These are phyloP conservation scores for Drosophila punjabiensis DNA, from an alignment of 1,140 invertebrate genomes.

Conservation along the genomic window DNA sequence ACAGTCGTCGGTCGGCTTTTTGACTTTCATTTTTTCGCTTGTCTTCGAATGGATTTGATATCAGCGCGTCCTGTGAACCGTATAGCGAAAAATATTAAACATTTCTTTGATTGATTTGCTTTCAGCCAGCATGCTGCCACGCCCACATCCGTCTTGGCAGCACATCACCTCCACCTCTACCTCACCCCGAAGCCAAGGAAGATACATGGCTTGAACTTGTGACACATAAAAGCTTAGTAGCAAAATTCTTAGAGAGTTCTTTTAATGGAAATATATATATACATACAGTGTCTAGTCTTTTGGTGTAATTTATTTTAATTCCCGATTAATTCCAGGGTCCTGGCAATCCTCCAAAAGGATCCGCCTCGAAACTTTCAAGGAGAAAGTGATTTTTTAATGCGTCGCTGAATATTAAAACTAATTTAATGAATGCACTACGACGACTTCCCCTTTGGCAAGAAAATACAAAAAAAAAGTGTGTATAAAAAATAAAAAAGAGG, in stretches of 20 bases:
- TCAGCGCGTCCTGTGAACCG: constrained; percentile 53
- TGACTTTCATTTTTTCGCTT: constrained; percentile 29
- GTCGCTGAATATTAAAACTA: constrained; percentile 31
- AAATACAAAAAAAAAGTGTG: neutral
- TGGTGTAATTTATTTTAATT: constrained; percentile 23
- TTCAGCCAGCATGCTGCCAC: constrained; percentile 22
- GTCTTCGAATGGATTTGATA: constrained; percentile 29
- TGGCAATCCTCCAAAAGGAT: constrained; percentile 12
- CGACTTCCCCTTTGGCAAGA: constrained; percentile 34
- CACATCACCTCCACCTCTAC: neutral
- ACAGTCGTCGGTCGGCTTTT: constrained; percentile 33
- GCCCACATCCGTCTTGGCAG: constrained; percentile 11
- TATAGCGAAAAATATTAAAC: constrained; percentile 71
- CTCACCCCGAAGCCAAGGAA: neutral
- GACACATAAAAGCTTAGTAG: constrained; percentile 1
- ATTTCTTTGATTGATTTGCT: constrained; percentile 71
- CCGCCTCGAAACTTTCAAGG: neutral
- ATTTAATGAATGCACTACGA: constrained; percentile 54
- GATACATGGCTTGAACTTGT: constrained; percentile 9
- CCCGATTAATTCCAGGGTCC: constrained; percentile 5
- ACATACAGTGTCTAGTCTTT: neutral
- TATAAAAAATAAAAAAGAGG: neutral
- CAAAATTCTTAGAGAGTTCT: neutral
- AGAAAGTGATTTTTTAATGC: constrained; percentile 35
- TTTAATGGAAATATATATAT: neutral